Percentiles rank a stretch among this genome's conserved stretches.
These are phyloP conservation scores for Notothenia coriiceps DNA, from an alignment of 2,113 vertebrate species.

Conservation along the genomic window DNA sequence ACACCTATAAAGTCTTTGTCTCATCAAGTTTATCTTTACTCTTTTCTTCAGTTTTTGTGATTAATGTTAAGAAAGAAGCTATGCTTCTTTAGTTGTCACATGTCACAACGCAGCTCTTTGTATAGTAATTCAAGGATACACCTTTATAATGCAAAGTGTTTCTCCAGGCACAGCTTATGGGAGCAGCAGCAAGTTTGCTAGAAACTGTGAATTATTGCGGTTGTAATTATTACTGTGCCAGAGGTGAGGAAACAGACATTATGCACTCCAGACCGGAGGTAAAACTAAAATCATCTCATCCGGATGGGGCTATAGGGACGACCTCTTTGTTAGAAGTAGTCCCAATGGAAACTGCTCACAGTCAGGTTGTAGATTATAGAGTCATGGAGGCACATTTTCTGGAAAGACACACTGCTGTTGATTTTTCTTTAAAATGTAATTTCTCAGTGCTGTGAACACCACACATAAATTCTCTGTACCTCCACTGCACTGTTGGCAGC, in stretches of 20 bases:
- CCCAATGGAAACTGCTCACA: neutral
- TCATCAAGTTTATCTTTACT: neutral
- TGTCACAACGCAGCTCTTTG: neutral
- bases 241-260: constrained; percentile 12
- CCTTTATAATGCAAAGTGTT: constrained; percentile 1
- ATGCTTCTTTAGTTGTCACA: neutral
- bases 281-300: neutral
- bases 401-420: neutral
- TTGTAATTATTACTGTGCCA: neutral
- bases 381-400: neutral
- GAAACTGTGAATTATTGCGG: neutral
- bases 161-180: neutral
- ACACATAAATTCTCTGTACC: constrained; percentile 3
- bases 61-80: neutral
- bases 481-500: neutral
- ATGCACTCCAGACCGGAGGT: neutral
- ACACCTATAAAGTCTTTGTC: neutral
- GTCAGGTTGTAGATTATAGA: constrained; percentile 9
- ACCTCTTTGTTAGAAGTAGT: constrained; percentile 2
- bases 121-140: neutral
- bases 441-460: constrained; percentile 35
- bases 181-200: neutral
- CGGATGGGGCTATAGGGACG: neutral
- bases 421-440: constrained; percentile 30
- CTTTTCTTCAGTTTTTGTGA: neutral